Evolutionary conservation across 2,113 vertebrate genomes (phyloP), one percentile per base, ranked within the genome.

Genomic region (Equus przewalskii): DNA sequence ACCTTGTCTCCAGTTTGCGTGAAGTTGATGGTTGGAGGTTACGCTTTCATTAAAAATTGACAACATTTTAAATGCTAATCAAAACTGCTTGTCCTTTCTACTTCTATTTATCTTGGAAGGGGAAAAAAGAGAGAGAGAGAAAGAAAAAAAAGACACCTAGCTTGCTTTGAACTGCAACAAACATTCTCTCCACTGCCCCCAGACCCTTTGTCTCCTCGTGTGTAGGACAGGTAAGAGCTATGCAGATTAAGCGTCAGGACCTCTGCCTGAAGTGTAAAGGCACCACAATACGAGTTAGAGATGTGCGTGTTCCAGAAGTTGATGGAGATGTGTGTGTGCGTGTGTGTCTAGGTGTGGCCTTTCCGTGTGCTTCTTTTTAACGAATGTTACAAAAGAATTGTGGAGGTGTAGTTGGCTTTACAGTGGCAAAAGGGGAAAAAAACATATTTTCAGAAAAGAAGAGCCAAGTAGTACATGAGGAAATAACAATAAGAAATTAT

Each of bases 31-130:
- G 97, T 98, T 98, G 97, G 98, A 99, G 98, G 98, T 99, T 99
- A 98, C 1, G 13, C 97, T 98, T 99, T 98, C 98, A 99, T 99
- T 99, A 99, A 99, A 99, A 98, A 98, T 98, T 99, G 98, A 99
- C 98, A 98, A 98, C 97, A 98, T 99, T 99, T 99, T 98, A 99
- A 99, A 99, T 98, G 98, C 97, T 99, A 99, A 99, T 99, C 98
- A 98, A 99, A 99, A 98, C 79, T 83, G 84, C 95, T 98, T 98
- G 98, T 98, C 98, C 98, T 99, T 99, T 98, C 96, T 98, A 94
- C 65, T 97, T 97, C 96, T 98, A 97, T 98, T 98, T 99, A 98
- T 98, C 97, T 98, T 96, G 33, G 11, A 88, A 97, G 83, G 62
- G 79, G 87, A n/a, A 88, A 92, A 76, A 73, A 41, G 1, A 18